Conservation (phyloP, 2,113 vertebrate species). For the Antechinus stuartii region DNA sequence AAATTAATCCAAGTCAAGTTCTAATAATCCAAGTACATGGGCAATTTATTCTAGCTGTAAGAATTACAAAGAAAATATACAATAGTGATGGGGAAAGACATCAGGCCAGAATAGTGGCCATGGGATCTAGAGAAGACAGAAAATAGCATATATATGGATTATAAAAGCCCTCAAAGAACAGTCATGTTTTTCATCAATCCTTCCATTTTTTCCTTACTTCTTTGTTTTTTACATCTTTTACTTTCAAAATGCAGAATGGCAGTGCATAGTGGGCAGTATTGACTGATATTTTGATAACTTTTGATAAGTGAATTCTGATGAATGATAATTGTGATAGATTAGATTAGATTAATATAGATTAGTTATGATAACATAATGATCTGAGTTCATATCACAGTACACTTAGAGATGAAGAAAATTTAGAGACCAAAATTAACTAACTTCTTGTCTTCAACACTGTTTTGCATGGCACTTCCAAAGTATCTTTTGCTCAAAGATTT, state of each 20-base stretch:
- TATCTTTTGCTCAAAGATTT: not conserved
- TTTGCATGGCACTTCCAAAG: not conserved
- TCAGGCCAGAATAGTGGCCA: not conserved
- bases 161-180: not conserved
- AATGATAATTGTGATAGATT: not conserved
- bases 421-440: not conserved
- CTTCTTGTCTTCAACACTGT: not conserved
- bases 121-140: not conserved
- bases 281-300: not conserved
- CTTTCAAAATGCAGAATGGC: not conserved
- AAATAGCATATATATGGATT: not conserved
- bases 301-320: not conserved
- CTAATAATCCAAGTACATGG: not conserved
- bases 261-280: too few species aligned
- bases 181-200: not conserved
- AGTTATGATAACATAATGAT: too few species aligned
- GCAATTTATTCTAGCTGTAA: not conserved
- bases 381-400: not conserved
- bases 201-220: not conserved
- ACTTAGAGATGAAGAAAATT: not conserved
- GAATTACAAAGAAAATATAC: not conserved
- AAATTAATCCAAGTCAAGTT: not conserved
- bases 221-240: not conserved
- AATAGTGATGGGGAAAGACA: not conserved
- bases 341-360: not conserved